Percentiles rank a stretch among this genome's conserved stretches.
Conservation (phyloP, 2,888 invertebrate species). For the Micoletzkya japonica region DNA sequence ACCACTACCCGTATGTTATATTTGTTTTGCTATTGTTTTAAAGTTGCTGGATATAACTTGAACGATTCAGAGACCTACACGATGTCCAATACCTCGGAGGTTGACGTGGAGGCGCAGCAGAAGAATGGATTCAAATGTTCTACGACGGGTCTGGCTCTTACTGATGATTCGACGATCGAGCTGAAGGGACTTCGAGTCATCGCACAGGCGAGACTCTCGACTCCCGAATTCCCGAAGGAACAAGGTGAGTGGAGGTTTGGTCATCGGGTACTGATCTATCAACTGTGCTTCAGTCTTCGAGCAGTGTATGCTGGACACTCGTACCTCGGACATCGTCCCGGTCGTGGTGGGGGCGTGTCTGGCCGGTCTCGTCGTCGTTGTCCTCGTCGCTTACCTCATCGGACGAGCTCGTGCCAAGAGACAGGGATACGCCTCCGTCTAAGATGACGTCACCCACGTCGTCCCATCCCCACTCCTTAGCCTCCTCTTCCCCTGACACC, state of each 20-base stretch:
- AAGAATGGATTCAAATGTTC: slow-evolving; percentile 44
- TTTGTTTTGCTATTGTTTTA: background rate
- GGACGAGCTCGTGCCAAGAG: slow-evolving; percentile 74
- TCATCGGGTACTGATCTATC: background rate
- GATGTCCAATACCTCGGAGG: slow-evolving; percentile 1
- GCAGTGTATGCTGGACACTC: slow-evolving; percentile 52
- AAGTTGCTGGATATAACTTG: background rate
- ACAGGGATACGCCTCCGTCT: slow-evolving; percentile 60
- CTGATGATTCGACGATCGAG: slow-evolving; percentile 44
- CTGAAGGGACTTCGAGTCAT: slow-evolving; percentile 48
- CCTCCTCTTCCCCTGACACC: no score
- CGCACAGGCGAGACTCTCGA: slow-evolving; percentile 44
- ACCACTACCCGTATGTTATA: slow-evolving; percentile 1
- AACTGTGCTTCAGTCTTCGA: slow-evolving; percentile 41
- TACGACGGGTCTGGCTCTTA: slow-evolving; percentile 45
- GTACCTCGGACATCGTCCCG: slow-evolving; percentile 80
- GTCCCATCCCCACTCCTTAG: background rate
- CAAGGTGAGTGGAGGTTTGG: slow-evolving; percentile 41
- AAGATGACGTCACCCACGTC: slow-evolving; percentile 31
- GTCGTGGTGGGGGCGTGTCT: slow-evolving; percentile 94
- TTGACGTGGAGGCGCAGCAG: slow-evolving; percentile 16
- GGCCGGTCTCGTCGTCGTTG: slow-evolving; percentile 84
- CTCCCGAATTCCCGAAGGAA: slow-evolving; percentile 40
- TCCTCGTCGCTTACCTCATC: slow-evolving; percentile 87
- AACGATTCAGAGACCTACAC: slow-evolving; percentile 26